Evolutionary conservation across 2,888 invertebrate species (phyloP).

Genomic region (Yponomeuta evonymella): DNA sequence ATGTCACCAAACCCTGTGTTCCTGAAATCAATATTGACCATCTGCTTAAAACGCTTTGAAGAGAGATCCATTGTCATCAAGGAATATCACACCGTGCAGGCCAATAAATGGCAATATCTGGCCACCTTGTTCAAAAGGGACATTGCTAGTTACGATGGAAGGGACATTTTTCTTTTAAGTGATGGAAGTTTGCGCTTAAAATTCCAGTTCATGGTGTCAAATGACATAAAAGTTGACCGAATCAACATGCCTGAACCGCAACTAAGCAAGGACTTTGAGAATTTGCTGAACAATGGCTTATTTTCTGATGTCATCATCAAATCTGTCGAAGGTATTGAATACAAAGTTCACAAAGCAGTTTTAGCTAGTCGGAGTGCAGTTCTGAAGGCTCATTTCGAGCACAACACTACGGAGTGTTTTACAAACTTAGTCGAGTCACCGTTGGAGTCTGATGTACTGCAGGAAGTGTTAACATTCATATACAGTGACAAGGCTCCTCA

Average conservation of each 20-base stretch:
- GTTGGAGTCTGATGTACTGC: slow-evolving; percentile 55
- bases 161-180: slow-evolving; percentile 50
- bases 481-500: slow-evolving; percentile 65
- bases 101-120: slow-evolving; percentile 66
- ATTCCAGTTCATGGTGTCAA: slow-evolving; percentile 61
- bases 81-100: slow-evolving; percentile 60
- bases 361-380: slow-evolving; percentile 62
- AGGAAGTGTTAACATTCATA: slow-evolving; percentile 58
- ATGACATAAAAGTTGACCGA: slow-evolving; percentile 55
- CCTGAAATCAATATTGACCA: slow-evolving; percentile 55
- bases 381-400: slow-evolving; percentile 63
- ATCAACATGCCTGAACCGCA: slow-evolving; percentile 49
- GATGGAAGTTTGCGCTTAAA: slow-evolving; percentile 61
- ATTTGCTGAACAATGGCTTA: slow-evolving; percentile 50
- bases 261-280: slow-evolving; percentile 59
- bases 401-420: slow-evolving; percentile 58
- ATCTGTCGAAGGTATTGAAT: slow-evolving; percentile 56
- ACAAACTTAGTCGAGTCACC: slow-evolving; percentile 60
- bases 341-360: slow-evolving; percentile 61
- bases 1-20: slow-evolving; percentile 56
- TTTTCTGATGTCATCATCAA: slow-evolving; percentile 65
- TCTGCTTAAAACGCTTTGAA: slow-evolving; percentile 60
- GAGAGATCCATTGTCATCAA: slow-evolving; percentile 61
- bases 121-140: slow-evolving; percentile 60
- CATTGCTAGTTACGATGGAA: slow-evolving; percentile 48